Conservation (phyloP, 1,140 invertebrate genomes). For the Triops longicaudatus region DNA sequence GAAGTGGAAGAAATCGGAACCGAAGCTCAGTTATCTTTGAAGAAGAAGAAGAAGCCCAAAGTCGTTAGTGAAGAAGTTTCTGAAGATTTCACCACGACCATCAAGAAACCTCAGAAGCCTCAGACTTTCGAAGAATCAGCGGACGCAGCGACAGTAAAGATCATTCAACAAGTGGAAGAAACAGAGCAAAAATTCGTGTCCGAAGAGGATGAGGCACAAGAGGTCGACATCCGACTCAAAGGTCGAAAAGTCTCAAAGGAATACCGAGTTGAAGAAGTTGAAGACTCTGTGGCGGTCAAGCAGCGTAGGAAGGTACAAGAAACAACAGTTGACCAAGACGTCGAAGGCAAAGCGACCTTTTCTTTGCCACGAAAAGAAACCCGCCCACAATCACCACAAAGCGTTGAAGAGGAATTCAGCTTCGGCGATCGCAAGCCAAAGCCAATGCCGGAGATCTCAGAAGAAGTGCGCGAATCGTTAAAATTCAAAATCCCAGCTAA, state of each 20-base stretch:
- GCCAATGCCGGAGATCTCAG: constrained; percentile 29
- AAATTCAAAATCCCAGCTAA: constrained; percentile 31
- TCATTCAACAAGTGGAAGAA: constrained; percentile 31
- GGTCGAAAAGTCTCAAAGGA: constrained; percentile 26
- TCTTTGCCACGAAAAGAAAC: constrained; percentile 29
- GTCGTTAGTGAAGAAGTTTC: constrained; percentile 36
- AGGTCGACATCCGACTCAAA: background rate
- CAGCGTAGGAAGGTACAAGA: constrained; percentile 33
- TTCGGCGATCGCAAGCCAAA: constrained; percentile 33
- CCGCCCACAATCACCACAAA: constrained; percentile 31
- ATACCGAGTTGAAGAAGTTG: constrained; percentile 29
- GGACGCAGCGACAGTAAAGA: background rate
- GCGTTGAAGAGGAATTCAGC: constrained; percentile 36
- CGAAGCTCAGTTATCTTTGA: background rate
- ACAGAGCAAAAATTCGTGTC: constrained; percentile 57
- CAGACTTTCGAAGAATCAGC: constrained; percentile 15
- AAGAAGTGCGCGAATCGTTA: constrained; percentile 32
- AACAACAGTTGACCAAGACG: constrained; percentile 33
- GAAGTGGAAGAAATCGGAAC: constrained; percentile 28
- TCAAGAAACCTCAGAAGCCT: constrained; percentile 44
- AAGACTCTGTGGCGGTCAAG: constrained; percentile 33
- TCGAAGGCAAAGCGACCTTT: constrained; percentile 23
- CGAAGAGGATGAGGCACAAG: constrained; percentile 55
- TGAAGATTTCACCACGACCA: constrained; percentile 51
- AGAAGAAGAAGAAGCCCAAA: constrained; percentile 25